Percentiles rank a stretch among this genome's conserved stretches.
Evolutionary conservation across 2,888 invertebrate species (phyloP).

Genomic region (Rhamnusium bicolor): DNA sequence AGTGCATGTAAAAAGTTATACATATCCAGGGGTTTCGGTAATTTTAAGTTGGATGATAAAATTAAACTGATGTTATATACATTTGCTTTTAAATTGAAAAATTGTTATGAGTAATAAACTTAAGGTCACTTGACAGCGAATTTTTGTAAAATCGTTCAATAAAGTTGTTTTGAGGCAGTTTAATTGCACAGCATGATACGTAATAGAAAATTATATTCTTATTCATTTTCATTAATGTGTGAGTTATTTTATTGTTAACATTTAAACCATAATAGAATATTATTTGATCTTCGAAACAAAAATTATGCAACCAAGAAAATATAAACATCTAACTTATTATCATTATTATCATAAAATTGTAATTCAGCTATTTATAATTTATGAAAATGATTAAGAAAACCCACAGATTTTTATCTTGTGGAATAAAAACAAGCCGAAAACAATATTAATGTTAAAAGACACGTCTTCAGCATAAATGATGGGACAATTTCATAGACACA

Average conservation of each 20-base stretch:
- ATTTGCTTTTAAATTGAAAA: background rate
- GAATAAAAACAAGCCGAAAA: constrained; percentile 55
- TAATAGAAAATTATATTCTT: background rate
- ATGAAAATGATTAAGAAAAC: constrained; percentile 49
- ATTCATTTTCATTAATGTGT: background rate
- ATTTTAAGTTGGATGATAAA: background rate
- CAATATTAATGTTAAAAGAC: constrained; percentile 62
- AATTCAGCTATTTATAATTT: constrained; percentile 49
- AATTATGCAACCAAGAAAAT: constrained; percentile 39
- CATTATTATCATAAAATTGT: constrained; percentile 52
- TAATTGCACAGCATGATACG: background rate
- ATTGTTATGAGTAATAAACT: background rate
- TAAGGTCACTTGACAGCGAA: background rate
- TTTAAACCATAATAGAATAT: background rate
- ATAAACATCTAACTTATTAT: constrained; percentile 44
- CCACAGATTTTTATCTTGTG: constrained; percentile 49
- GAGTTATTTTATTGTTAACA: background rate
- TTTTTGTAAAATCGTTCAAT: background rate
- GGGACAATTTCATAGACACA: constrained; percentile 62
- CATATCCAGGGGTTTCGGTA: background rate
- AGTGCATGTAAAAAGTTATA: background rate
- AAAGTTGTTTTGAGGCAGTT: background rate
- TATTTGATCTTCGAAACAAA: constrained; percentile 5
- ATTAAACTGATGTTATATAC: background rate
- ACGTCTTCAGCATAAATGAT: constrained; percentile 61